Base-by-base conservation (phyloP, 2,888 invertebrate species). In the Tachystola acroxantha region DNA sequence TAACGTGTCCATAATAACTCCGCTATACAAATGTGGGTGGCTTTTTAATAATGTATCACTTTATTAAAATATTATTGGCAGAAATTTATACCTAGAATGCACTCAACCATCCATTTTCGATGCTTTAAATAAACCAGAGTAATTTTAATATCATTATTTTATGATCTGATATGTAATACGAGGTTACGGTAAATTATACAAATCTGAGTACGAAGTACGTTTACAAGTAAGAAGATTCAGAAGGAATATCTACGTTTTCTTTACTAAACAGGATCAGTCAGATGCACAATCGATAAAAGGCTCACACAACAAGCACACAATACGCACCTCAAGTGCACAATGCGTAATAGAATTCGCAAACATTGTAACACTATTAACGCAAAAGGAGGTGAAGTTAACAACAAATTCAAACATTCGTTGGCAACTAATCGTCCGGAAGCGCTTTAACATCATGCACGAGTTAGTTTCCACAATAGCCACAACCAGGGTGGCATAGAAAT, bases 301-400 rank as follows among this genome's bases (percentile, higher is more conserved):
- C 57, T 58, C 53, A 65, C 70, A 64, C 71, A 73, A 72, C 62
- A 66, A 66, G 62, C 49, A 54, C 45, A 67, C 65, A 72, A 73
- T 64, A 64, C 57, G 56, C 50, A 58, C 50, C 59, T 68, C 58
- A 65, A 70, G 56, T 56, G 58, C 62, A 84, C 84, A 85, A 85
- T 74, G 76, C 72, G 82, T 84, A 85, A 85, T 85, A 85, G 80
- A 84, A 85, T 76, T 81, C 77, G 64, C 80, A 81, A 84, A 86
- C 73, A 85, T 84, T 79, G 76, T 82, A 82, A 79, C 77, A 60
- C 73, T 82, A 84, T 85, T 86, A 84, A 79, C 80, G 79, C 78
- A 75, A 82, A 79, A 78, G 82, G 74, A 84, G 85, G 76, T 67
- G 68, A 79, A 81, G 71, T 78, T 77, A 84, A 84, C 85, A 84